A percentile compares a stretch with the other conserved stretches of the same genome.
Evolutionary conservation across 1,140 invertebrate genomes (phyloP).

Genomic region (Tyrophagus putrescentiae): DNA sequence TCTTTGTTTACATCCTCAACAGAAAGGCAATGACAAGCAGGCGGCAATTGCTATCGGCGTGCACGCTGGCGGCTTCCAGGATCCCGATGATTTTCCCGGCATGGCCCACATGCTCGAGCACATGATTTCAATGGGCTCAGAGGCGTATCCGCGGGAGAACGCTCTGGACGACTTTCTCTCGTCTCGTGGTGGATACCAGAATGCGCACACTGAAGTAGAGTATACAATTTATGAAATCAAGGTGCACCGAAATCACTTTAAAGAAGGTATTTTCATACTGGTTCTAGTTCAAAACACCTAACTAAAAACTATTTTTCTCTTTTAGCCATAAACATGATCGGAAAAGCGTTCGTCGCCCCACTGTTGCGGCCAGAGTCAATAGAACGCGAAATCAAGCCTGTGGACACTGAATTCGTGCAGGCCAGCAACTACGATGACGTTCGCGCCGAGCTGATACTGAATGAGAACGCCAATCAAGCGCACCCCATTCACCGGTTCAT

Average conservation of each 20-base stretch:
- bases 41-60: slow-evolving; percentile 38
- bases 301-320: not conserved
- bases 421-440: slow-evolving; percentile 16
- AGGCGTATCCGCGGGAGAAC: slow-evolving; percentile 71
- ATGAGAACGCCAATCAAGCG: slow-evolving; percentile 44
- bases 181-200: slow-evolving; percentile 61
- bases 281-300: too few species aligned
- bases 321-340: slow-evolving; percentile 4
- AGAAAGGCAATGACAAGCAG: slow-evolving; percentile 22
- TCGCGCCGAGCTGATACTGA: slow-evolving; percentile 50
- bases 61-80: slow-evolving; percentile 36
- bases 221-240: slow-evolving; percentile 73
- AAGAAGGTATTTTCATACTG: slow-evolving; percentile 62
- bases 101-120: slow-evolving; percentile 88
- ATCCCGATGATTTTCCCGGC: slow-evolving; percentile 58
- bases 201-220: slow-evolving; percentile 69
- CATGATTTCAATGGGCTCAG: slow-evolving; percentile 85
- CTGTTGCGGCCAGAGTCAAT: slow-evolving; percentile 71
- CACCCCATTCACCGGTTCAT: slow-evolving; percentile 62
- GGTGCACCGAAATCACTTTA: slow-evolving; percentile 57
- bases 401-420: slow-evolving; percentile 50
- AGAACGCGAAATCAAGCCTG: slow-evolving; percentile 71
- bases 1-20: not conserved
- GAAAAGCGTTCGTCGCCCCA: slow-evolving; percentile 67
- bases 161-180: slow-evolving; percentile 60